Base-by-base conservation (phyloP, 2,888 invertebrate genomes). In the Eledona agricola region DNA sequence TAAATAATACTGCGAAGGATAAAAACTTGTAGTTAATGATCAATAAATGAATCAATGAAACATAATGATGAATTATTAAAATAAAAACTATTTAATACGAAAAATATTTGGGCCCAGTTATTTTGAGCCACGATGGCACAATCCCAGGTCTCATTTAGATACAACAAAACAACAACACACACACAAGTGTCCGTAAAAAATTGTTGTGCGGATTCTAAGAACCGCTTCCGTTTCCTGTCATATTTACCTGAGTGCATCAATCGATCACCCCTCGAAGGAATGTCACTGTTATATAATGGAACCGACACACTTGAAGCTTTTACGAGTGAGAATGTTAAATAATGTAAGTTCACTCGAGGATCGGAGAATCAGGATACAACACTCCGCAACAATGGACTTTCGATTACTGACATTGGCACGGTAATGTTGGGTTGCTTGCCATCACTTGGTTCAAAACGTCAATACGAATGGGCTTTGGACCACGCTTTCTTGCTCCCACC, bases 381-480 rank as follows among this genome's bases (percentile, higher is more conserved):
- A 13, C 31, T n/a, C 12, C 45, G 15, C 32, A 7, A 34, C 45
- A 45, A 34, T 22, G 34, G 19, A 43, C 43, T 16, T 43, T 43
- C 43, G 31, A 43, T 43, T 29, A 43, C 43, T 45, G 17, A 25
- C 15, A 34, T 29, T 29, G 29, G 20, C 32, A 34, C 7, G 12
- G 34, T 25, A 28, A 25, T 25, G 37, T 23, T 6, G 13, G 19
- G 26, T 38, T 13, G 28, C 25, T 25, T 37, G 47, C 47, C 37
- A 35, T 28, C 28, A 19, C 35, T 47, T 25, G 12, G 25, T 47
- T 37, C 28, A 47, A 47, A 47, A 47, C 45, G 47, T 47, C 47
- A 37, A 47, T 47, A 47, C 47, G 47, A 35, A 35, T 34, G 45
- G 43, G 31, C 46, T 34, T 35, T 31, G 47, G 43, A 34, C 32